phyloP scores from a whole-genome alignment of 2,888 invertebrate genomes.

The Cancer borealis region DNA sequence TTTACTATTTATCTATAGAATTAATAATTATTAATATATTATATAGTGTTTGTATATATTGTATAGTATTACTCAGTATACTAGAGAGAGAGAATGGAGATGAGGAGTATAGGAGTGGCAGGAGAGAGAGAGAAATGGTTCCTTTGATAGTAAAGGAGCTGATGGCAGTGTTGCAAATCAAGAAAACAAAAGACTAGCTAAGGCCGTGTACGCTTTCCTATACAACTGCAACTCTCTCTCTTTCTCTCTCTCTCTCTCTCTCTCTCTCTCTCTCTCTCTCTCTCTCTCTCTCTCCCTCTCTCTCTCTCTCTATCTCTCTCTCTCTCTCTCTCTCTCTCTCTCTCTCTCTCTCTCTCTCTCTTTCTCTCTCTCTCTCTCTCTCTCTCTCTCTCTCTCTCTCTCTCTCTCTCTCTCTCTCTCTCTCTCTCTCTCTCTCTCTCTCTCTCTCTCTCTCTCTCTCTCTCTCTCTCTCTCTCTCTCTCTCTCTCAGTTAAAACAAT shows the following conservation, averaged over 20 bases:
- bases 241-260: conserved; percentile 42
- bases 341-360: neutral
- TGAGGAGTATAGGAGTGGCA: too few species aligned
- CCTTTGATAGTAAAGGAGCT: neutral
- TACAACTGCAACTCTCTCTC: conserved; percentile 46
- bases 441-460: conserved; percentile 22
- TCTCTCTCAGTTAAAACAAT: neutral
- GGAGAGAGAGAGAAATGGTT: neutral
- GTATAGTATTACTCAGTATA: too few species aligned
- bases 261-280: neutral
- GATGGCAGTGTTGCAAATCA: neutral
- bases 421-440: conserved; percentile 21
- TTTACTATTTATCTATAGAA: too few species aligned
- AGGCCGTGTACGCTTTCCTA: neutral
- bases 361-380: neutral
- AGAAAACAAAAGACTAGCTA: neutral
- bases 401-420: conserved; percentile 30
- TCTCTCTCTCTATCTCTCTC: neutral
- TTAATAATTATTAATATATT: too few species aligned
- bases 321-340: conserved; percentile 22
- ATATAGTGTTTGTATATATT: too few species aligned
- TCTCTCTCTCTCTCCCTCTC: neutral
- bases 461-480: conserved; percentile 38
- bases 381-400: neutral
- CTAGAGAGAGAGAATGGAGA: too few species aligned